Conservation (phyloP, 1,140 invertebrate genomes). For the Antheraea pernyi region DNA sequence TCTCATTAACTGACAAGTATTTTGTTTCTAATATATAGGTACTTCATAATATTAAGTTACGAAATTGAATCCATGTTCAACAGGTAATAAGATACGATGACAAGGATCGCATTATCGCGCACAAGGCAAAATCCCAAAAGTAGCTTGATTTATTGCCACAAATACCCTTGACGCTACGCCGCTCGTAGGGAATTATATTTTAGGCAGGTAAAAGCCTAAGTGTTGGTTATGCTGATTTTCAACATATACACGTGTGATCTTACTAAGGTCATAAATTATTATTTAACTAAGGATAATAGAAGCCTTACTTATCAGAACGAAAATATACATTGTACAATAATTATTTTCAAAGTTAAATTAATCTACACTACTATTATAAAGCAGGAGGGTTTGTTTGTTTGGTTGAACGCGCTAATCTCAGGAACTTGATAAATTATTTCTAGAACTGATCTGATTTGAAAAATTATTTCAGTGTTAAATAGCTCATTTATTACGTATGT, state of each 20-base stretch:
- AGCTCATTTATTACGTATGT: no score
- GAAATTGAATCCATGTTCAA: constrained; percentile 37
- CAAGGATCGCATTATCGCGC: constrained; percentile 40
- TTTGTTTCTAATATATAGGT: constrained; percentile 3
- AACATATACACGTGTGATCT: background rate
- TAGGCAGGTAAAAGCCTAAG: constrained; percentile 6
- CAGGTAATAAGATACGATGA: constrained; percentile 50
- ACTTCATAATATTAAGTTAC: constrained; percentile 11
- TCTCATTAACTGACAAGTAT: background rate
- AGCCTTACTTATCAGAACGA: no score
- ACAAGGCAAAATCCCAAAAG: constrained; percentile 34
- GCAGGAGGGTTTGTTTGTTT: no score
- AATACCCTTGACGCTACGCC: constrained; percentile 31
- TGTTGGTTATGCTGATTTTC: constrained; percentile 2
- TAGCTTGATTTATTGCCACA: constrained; percentile 39
- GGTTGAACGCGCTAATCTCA: no score
- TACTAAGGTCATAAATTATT: background rate
- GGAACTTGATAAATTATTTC: no score
- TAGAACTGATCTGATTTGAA: no score
- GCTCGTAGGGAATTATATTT: constrained; percentile 18
- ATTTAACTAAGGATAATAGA: background rate
- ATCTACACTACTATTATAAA: no score
- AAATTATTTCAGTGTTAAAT: no score
- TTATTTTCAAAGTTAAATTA: no score
- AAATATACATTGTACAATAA: no score